Conservation (phyloP, 2,797 vertebrate species). For the Monodelphis domestica region DNA sequence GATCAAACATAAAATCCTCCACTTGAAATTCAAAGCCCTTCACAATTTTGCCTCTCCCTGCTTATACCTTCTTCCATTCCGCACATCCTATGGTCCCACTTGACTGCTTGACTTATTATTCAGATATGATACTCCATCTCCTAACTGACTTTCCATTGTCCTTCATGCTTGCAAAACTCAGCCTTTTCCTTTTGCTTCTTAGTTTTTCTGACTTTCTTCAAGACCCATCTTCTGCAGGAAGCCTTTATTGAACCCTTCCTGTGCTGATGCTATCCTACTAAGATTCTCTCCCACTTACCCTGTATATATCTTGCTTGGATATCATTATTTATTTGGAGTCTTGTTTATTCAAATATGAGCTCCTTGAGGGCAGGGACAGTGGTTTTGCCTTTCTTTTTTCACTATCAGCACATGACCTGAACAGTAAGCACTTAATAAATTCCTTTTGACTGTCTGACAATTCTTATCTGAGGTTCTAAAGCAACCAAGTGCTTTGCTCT, state of each 20-base stretch:
- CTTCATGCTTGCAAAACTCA: not conserved
- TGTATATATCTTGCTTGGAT: not conserved
- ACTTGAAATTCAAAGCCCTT: not conserved
- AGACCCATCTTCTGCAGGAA: not conserved
- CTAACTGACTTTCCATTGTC: not conserved
- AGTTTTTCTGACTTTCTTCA: not conserved
- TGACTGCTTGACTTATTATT: not conserved
- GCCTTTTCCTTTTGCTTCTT: not conserved
- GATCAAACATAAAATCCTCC: not conserved
- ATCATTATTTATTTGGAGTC: not conserved
- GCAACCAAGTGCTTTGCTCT: not conserved
- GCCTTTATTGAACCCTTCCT: not conserved
- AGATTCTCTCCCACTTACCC: not conserved
- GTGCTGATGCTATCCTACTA: not conserved
- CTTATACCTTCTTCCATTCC: not conserved
- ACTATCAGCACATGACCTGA: not conserved
- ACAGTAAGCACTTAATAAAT: not conserved
- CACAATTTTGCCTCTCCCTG: not conserved
- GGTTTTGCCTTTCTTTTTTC: not conserved
- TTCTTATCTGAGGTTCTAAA: not conserved
- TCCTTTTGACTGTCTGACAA: not conserved
- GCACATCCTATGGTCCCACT: not conserved
- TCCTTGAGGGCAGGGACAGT: not conserved
- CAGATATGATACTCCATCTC: not conserved
- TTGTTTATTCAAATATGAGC: not conserved